Evolutionary conservation across 2,113 vertebrate genomes (phyloP), one percentile per base, ranked within the genome.

Genomic region (Catagonus wagneri): DNA sequence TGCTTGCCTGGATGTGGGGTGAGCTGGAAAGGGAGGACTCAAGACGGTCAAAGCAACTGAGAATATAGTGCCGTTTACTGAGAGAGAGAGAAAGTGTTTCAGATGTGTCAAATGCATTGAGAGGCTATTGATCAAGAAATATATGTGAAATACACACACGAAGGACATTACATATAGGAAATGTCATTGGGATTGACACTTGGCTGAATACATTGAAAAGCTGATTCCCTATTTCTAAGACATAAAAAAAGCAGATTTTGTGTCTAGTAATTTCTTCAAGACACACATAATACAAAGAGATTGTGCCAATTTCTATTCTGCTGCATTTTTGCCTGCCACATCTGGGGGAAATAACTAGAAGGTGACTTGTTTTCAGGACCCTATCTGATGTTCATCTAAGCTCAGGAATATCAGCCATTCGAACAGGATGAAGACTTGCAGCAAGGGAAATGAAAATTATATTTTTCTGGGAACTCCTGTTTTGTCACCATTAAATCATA

Each of bases 381-480:
- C 58, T 95, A 66, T 32, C 61, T 44, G 25, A 65, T 71, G 69
- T 61, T 86, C 20, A 25, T 92, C 52, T 92, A 44, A 17, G 34
- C 91, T 97, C 69, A 75, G 32, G 39, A 61, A 68, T 61, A 84
- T 84, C 93, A 83, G 91, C 74, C 79, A 68, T 89, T 89, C 36
- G 83, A 94, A 80, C 36, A 66, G 17, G 10, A 80, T 66, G 89
- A 95, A 84, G n/a, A 56, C 54, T 71, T 89, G 58, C 17, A 63
- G 32, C 69, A 91, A 85, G 50, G 58, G 54, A 83, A 96, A 93
- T 78, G 79, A 65, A 95, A 94, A 91, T 84, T 66, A n/a, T 68
- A 78, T 85, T 97, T 95, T 97, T 96, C 95, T 95, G 96, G 81
- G 44, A 96, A 97, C 80, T 95, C 27, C 22, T 63, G 19, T 50